phyloP scores from a whole-genome alignment of 2,888 invertebrate genomes.

The Dromius quadrimaculatus region DNA sequence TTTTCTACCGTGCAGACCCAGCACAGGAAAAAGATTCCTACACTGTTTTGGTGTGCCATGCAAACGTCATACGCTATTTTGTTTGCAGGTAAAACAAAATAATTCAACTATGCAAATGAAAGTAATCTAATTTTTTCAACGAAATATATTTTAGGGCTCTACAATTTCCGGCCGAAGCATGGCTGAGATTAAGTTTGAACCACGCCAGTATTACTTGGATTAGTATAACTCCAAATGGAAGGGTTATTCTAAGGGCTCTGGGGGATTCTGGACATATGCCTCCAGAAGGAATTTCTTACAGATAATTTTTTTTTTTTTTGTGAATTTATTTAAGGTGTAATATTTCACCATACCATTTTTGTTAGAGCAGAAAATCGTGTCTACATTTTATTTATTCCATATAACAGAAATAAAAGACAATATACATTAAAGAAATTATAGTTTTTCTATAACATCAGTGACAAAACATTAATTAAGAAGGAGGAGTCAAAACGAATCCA shows the following conservation, averaged over 20 bases:
- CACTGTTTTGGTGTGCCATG: conserved; percentile 95
- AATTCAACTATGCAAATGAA: conserved; percentile 8
- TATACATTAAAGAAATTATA: too few species aligned
- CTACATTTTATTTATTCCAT: too few species aligned
- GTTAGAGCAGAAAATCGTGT: too few species aligned
- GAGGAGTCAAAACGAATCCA: too few species aligned
- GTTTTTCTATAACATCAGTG: too few species aligned
- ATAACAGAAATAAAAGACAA: too few species aligned
- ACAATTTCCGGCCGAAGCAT: conserved; percentile 97
- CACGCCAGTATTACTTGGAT: conserved; percentile 96
- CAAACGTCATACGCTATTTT: conserved; percentile 96
- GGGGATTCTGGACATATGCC: conserved; percentile 95
- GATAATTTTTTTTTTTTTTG: conserved; percentile 63
- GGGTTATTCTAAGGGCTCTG: conserved; percentile 82
- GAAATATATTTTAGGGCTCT: conserved; percentile 89
- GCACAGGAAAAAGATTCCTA: conserved; percentile 85
- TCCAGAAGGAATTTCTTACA: conserved; percentile 76
- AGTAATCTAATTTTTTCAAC: conserved; percentile 12
- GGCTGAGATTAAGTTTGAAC: conserved; percentile 92
- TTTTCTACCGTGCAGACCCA: conserved; percentile 90
- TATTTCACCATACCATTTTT: not conserved
- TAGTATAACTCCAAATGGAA: conserved; percentile 86
- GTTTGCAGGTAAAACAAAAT: conserved; percentile 86
- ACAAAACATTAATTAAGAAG: too few species aligned
- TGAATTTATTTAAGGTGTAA: not conserved